These are phyloP conservation scores for Crocallis elinguaria DNA, from an alignment of 2,888 invertebrate genomes.

Conservation along the genomic window DNA sequence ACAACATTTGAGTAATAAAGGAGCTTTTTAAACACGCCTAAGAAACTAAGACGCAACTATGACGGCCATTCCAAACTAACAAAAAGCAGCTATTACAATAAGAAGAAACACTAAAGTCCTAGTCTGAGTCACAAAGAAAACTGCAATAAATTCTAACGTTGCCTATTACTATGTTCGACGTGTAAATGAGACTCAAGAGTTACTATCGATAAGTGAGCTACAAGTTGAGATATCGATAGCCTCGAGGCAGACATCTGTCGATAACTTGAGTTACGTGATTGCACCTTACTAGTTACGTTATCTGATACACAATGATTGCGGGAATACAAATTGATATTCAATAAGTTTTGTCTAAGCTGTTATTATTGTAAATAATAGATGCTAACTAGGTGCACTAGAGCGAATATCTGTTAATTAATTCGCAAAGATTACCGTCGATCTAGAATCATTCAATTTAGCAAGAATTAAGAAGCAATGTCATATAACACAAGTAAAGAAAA, in stretches of 20 bases:
- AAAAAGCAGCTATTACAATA: background rate
- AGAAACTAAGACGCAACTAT: no score
- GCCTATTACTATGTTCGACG: slow-evolving; percentile 13
- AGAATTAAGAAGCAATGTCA: no score
- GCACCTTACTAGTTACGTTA: slow-evolving; percentile 32
- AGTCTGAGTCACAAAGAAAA: slow-evolving; percentile 21
- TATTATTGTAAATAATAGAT: background rate
- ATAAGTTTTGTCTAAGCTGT: slow-evolving; percentile 20
- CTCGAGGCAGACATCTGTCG: slow-evolving; percentile 28
- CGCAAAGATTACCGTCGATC: no score
- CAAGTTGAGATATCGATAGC: slow-evolving; percentile 23
- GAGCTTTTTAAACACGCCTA: no score
- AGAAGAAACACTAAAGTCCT: background rate
- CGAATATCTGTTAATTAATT: no score
- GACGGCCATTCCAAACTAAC: background rate
- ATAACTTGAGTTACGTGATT: slow-evolving; percentile 33
- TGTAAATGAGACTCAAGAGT: slow-evolving; percentile 24
- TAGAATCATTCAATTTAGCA: no score
- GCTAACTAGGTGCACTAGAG: no score
- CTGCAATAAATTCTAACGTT: slow-evolving; percentile 5
- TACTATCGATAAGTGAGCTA: slow-evolving; percentile 34
- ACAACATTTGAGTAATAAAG: no score
- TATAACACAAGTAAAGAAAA: no score
- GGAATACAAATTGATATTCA: slow-evolving; percentile 24
- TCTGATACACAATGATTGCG: slow-evolving; percentile 35